Percentiles rank a stretch among this genome's conserved stretches.
phyloP scores from a whole-genome alignment of 2,113 vertebrate genomes.

The Phalacrocorax brasilianus region DNA sequence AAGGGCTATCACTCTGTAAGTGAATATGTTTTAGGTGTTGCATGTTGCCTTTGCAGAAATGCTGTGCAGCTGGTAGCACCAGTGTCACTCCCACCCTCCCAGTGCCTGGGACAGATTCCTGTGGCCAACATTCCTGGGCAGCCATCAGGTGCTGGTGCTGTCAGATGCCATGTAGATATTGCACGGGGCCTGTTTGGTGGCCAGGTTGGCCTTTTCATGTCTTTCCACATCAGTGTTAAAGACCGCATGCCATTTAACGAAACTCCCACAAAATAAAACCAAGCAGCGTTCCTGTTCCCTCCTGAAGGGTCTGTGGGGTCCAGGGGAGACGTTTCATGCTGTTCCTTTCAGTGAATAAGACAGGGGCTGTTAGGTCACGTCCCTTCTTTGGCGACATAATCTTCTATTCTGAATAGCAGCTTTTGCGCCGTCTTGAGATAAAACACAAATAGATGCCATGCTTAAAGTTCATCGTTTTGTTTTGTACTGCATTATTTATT shows the following conservation, averaged over 20 bases:
- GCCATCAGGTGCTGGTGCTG: rapidly evolving
- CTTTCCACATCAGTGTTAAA: background rate
- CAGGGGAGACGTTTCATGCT: background rate
- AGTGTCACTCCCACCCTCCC: background rate
- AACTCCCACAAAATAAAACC: background rate
- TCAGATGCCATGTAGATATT: rapidly evolving
- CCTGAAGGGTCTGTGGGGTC: background rate
- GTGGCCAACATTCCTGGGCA: background rate
- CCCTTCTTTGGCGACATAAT: background rate
- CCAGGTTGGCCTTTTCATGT: rapidly evolving
- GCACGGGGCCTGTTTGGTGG: too few relatives aligned
- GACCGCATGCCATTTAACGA: background rate
- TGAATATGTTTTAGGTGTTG: background rate
- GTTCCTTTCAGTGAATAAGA: background rate
- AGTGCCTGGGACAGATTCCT: background rate
- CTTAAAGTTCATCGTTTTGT: constrained; percentile 53
- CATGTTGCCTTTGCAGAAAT: rapidly evolving
- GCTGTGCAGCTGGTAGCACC: rapidly evolving
- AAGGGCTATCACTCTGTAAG: background rate
- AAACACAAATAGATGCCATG: background rate
- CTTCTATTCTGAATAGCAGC: constrained; percentile 17
- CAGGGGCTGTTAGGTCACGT: background rate
- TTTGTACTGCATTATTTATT: constrained; percentile 47
- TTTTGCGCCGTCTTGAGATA: background rate
- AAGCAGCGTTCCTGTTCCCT: background rate